Evolutionary conservation across 2,888 invertebrate genomes (phyloP), one percentile per base, ranked within the genome.

Genomic region (Lydus trimaculatus): DNA sequence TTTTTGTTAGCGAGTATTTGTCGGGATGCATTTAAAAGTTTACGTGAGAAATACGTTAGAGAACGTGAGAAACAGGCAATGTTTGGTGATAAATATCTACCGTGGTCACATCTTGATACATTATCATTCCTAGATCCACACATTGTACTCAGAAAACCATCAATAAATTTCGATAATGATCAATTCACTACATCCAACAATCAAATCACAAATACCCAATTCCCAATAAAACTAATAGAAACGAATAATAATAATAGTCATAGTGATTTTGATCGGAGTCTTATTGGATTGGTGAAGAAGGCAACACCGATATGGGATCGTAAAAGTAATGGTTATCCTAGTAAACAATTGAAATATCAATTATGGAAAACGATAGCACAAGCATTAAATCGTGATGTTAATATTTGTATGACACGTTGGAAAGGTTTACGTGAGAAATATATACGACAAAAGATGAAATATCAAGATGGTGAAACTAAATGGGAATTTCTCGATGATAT

Each of bases 371-470:
- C 67, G 1, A 79, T 82, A 52, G 76, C 77, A 6, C 64, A 73
- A 31, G 74, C 69, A 17, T 64, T 82, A 39, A 76, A 79, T 48
- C 66, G 74, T 36, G 79, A 80, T 64, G 68, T 75, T 4, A 75
- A 76, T 60, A 65, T 72, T 43, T 82, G 82, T 68, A 78, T 78
- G 74, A 63, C 79, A 39, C 66, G 79, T 15, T 82, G 82, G 82
- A 82, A 82, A 70, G 80, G 78, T 11, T 67, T 82, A 36, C 71
- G 81, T 59, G 82, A 82, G 65, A 82, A 82, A 65, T 82, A 82
- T 66, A 80, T 82, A 31, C 67, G 81, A 23, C 79, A 82, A 69
- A 81, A 78, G 61, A 75, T 73, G 17, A 81, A 79, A 66, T 75
- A 74, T 65, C 73, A 77, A 56, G 82, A 79, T 60, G 80, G 80